Evolutionary conservation across 2,888 invertebrate species (phyloP).

Genomic region (Diaprepes abbreviatus): DNA sequence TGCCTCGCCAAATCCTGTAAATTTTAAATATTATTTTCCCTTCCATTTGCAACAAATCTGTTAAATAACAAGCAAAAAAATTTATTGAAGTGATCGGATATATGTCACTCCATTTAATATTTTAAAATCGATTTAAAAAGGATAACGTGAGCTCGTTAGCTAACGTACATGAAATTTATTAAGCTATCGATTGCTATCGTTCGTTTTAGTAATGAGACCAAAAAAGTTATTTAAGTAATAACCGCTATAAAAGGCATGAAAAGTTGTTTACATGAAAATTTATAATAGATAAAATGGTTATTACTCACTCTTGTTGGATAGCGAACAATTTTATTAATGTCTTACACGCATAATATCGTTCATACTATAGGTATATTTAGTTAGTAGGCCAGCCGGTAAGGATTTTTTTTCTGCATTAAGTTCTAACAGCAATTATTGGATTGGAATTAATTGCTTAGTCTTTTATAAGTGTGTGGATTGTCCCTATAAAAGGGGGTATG

Average conservation of each 20-base stretch:
- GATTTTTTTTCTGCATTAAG: no score
- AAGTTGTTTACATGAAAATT: constrained; percentile 47
- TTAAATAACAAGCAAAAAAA: not conserved
- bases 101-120: not conserved
- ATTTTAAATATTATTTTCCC: no score
- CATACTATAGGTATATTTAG: no score
- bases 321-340: constrained; percentile 39
- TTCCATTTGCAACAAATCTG: no score
- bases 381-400: no score
- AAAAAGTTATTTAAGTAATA: constrained; percentile 45
- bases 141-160: constrained; percentile 12
- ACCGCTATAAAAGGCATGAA: constrained; percentile 41
- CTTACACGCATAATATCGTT: constrained; percentile 20
- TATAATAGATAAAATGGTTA: constrained; percentile 42
- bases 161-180: constrained; percentile 25
- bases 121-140: constrained; percentile 12
- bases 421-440: no score
- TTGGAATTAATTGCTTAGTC: no score
- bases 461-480: no score
- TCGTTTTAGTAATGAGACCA: constrained; percentile 25
- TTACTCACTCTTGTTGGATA: constrained; percentile 41
- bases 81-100: not conserved
- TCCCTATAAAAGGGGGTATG: no score
- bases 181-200: constrained; percentile 45
- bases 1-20: no score